phyloP scores from a whole-genome alignment of 2,113 vertebrate genomes.

The Rhinopomastus cyanomelas region DNA sequence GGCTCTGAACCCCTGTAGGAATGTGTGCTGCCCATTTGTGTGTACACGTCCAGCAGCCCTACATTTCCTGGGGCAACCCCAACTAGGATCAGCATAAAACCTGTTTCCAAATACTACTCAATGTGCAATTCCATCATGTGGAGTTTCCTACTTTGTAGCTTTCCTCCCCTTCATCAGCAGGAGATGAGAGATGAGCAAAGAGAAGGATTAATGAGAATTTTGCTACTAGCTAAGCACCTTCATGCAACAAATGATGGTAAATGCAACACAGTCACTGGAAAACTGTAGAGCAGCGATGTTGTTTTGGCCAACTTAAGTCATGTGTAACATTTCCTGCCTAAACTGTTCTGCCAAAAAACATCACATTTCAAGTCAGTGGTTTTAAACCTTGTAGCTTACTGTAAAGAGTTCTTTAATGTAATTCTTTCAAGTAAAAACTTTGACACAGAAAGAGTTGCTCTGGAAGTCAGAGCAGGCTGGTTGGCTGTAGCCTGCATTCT shows the following conservation, averaged over 20 bases:
- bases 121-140: background rate
- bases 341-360: background rate
- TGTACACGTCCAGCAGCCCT: rapidly evolving
- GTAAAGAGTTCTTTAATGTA: background rate
- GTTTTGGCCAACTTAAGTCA: background rate
- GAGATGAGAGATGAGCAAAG: background rate
- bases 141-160: background rate
- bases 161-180: background rate
- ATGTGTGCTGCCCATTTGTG: rapidly evolving
- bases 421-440: background rate
- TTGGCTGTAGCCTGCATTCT: background rate
- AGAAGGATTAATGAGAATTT: background rate
- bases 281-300: background rate
- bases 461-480: background rate
- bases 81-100: background rate
- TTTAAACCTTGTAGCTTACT: background rate
- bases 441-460: background rate
- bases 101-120: background rate
- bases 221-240: background rate
- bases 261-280: background rate
- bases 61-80: rapidly evolving
- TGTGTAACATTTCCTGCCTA: background rate
- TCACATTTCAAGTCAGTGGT: background rate
- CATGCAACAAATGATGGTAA: background rate
- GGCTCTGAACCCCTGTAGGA: background rate